phyloP scores from a whole-genome alignment of 2,113 vertebrate species.

The Crotalus viridis region DNA sequence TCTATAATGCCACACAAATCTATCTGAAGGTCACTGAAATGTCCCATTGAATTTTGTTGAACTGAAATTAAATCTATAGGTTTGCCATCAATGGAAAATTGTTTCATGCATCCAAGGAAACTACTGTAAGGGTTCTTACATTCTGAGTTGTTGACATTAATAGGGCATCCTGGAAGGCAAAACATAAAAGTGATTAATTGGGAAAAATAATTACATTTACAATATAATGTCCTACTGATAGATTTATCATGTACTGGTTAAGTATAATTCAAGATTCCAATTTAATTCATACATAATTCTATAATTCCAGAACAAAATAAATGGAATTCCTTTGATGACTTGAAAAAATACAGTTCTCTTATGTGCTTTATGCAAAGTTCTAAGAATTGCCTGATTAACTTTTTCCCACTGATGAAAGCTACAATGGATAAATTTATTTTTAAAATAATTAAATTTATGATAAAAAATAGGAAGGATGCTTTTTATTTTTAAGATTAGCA shows the following conservation, averaged over 20 bases:
- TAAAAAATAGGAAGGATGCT: background rate
- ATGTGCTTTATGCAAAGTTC: background rate
- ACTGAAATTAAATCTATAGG: slow-evolving; percentile 84
- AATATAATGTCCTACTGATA: background rate
- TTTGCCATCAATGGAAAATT: slow-evolving; percentile 74
- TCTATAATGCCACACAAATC: slow-evolving; percentile 93
- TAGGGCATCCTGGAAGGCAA: slow-evolving; percentile 81
- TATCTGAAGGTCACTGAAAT: slow-evolving; percentile 90
- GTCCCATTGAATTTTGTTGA: slow-evolving; percentile 83
- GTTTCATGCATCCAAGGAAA: slow-evolving; percentile 92
- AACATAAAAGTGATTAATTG: background rate
- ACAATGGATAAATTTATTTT: background rate
- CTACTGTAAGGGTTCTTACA: slow-evolving; percentile 77
- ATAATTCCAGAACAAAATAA: background rate
- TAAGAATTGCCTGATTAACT: background rate
- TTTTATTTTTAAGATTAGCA: background rate
- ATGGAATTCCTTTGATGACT: background rate
- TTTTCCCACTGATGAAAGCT: background rate
- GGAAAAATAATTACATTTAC: background rate
- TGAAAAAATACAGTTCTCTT: background rate
- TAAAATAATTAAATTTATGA: background rate
- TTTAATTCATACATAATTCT: background rate
- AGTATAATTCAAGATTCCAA: background rate
- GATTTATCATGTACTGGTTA: background rate
- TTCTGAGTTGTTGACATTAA: slow-evolving; percentile 59